Evolutionary conservation across 2,113 vertebrate species (phyloP), one percentile per base, ranked within the genome.

Genomic region (Lanius collurio): DNA sequence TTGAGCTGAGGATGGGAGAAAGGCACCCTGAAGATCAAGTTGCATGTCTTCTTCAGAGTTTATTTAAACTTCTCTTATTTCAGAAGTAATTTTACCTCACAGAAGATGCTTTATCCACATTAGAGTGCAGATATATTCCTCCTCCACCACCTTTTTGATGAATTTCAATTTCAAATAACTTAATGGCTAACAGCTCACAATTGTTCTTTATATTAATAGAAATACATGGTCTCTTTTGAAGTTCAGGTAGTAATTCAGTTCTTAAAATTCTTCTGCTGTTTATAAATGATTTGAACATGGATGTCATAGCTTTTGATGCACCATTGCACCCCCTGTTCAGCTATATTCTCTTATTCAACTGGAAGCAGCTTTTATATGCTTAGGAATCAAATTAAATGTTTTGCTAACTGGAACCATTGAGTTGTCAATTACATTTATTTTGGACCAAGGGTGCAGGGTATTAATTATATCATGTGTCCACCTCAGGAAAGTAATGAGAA

Each of bases 91-190:
- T 93, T 94, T 85, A 85, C 75, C 52, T 94, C 81, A 55, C 19
- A 68, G 89, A 97, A 85, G 84, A 93, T 83, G 70, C 67, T 91
- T 94, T 68, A 94, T 89, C 67, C 83, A 73, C 92, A 96, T 97
- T 97, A 96, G 87, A 96, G 93, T 97, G 96, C 93, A 95, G 96
- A 97, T 97, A 80, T 97, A 97, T 97, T 97, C 97, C 97, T 94
- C 97, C 97, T 91, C 94, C 96, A 96, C 92, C 90, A 95, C 93
- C 90, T 95, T 92, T 96, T 70, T 95, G 89, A 97, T 96, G 75
- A 94, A 96, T 96, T 96, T 95, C 92, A 94, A 97, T 96, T 97
- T 97, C 93, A 90, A 92, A 95, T 93, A 96, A 85, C 81, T 80
- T 86, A 97, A 95, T 1, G 33, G 86, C 92, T 97, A 97, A 96